Conservation (phyloP, 2,888 invertebrate species). For the Cactoblastis cactorum region DNA sequence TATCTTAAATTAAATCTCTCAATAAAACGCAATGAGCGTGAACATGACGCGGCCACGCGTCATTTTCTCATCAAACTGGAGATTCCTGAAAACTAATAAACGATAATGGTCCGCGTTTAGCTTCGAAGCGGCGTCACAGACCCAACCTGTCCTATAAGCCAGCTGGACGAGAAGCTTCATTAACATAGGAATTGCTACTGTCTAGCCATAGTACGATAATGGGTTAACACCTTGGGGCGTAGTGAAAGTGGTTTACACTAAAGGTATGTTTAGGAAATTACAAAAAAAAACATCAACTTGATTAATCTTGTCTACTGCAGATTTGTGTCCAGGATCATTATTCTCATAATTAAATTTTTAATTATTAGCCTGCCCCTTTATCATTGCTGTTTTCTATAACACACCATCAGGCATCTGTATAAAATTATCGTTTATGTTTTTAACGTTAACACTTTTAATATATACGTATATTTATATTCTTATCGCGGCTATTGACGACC, state of each 20-base stretch:
- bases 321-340: neutral
- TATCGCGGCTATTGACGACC: slow-evolving; percentile 33
- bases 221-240: slow-evolving; percentile 48
- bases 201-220: slow-evolving; percentile 55
- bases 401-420: too few relatives aligned
- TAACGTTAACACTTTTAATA: neutral
- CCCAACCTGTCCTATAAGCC: slow-evolving; percentile 35
- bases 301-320: neutral
- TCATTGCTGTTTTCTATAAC: neutral
- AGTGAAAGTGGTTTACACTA: slow-evolving; percentile 53
- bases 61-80: slow-evolving; percentile 31
- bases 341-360: neutral
- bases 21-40: slow-evolving; percentile 19
- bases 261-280: slow-evolving; percentile 4
- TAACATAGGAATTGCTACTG: slow-evolving; percentile 65
- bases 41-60: slow-evolving; percentile 22
- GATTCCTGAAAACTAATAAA: slow-evolving; percentile 57
- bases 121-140: slow-evolving; percentile 39
- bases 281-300: neutral
- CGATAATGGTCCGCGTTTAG: slow-evolving; percentile 46
- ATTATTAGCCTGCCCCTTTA: neutral
- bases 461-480: slow-evolving; percentile 24
- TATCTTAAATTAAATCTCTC: slow-evolving; percentile 25
- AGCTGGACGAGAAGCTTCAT: slow-evolving; percentile 44
- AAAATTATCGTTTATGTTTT: too few relatives aligned